A percentile compares a stretch with the other conserved stretches of the same genome.
phyloP scores from a whole-genome alignment of 2,888 invertebrate species.

The Cancer borealis region DNA sequence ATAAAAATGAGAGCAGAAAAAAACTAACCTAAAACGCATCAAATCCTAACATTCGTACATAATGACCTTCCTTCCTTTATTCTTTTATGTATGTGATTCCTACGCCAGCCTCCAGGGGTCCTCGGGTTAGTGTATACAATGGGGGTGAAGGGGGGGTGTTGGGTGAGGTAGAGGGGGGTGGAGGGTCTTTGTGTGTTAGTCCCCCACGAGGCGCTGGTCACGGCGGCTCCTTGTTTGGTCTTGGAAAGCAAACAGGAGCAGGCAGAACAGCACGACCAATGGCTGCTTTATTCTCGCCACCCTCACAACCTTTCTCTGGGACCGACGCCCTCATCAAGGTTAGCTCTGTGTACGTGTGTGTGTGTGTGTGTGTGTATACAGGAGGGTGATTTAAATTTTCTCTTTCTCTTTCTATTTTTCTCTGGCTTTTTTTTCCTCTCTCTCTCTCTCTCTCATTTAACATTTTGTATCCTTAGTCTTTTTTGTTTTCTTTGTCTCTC shows the following conservation, averaged over 20 bases:
- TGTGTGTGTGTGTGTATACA: neutral
- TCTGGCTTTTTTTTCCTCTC: neutral
- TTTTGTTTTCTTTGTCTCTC: neutral
- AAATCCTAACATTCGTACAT: neutral
- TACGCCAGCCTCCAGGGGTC: neutral
- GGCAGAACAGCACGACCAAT: neutral
- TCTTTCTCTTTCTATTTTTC: neutral
- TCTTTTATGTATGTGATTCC: neutral
- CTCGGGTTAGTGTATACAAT: neutral
- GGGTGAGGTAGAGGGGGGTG: neutral
- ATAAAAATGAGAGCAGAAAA: neutral
- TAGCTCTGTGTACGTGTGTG: slow-evolving; percentile 8
- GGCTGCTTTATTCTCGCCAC: neutral
- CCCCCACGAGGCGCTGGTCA: slow-evolving; percentile 21
- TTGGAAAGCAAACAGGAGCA: slow-evolving; percentile 3
- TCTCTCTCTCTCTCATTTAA: neutral
- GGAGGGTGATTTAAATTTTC: neutral
- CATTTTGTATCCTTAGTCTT: neutral
- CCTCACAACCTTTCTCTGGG: neutral
- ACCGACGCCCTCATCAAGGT: neutral
- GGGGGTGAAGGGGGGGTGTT: neutral
- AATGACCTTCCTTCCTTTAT: neutral
- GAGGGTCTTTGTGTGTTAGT: neutral
- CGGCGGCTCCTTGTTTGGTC: slow-evolving; percentile 9
- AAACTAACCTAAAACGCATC: too few relatives aligned